phyloP scores from a whole-genome alignment of 2,113 vertebrate genomes.

The Platysteira castanea region DNA sequence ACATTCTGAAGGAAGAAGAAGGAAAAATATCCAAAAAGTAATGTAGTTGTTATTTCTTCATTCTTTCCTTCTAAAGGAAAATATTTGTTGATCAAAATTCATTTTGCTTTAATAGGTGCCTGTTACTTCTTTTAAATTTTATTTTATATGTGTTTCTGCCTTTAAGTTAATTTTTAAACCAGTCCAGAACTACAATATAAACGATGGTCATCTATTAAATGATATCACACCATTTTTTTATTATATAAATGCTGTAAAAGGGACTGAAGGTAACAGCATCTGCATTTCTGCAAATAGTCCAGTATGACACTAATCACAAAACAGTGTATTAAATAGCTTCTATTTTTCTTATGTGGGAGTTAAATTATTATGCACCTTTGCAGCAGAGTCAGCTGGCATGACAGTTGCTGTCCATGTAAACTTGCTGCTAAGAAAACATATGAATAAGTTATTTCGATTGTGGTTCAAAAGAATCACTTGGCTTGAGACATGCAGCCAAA shows the following conservation, averaged over 20 bases:
- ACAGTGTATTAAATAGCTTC: neutral
- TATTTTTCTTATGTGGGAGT: neutral
- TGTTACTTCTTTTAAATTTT: neutral
- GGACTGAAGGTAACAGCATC: neutral
- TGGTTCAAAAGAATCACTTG: neutral
- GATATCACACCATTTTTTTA: neutral
- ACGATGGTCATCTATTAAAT: neutral
- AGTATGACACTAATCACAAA: neutral
- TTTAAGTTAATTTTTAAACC: neutral
- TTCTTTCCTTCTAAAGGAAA: neutral
- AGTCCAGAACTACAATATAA: neutral
- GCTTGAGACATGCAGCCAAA: neutral
- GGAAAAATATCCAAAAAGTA: neutral
- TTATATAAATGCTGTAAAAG: neutral
- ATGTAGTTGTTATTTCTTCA: neutral
- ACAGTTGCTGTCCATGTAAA: neutral
- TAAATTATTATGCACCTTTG: neutral
- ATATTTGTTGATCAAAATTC: neutral
- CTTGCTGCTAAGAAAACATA: neutral
- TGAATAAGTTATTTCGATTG: neutral
- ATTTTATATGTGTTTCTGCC: neutral
- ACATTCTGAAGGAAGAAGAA: neutral
- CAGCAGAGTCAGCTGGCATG: neutral
- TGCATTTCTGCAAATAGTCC: neutral
- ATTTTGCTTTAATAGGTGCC: neutral